Evolutionary conservation across 2,113 vertebrate genomes (phyloP).

Genomic region (Trematomus loennbergii): DNA sequence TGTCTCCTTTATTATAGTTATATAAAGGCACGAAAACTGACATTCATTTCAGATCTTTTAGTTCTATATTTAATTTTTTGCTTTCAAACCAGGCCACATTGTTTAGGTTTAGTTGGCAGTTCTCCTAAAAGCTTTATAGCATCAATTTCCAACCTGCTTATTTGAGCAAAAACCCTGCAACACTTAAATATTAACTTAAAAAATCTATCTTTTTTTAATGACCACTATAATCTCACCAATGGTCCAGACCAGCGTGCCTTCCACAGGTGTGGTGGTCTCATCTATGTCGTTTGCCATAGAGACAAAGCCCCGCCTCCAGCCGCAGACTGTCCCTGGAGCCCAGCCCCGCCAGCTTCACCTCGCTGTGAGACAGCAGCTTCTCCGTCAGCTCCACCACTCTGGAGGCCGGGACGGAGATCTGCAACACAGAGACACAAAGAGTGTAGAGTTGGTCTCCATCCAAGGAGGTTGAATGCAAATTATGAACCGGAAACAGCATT

Average conservation of each 20-base stretch:
- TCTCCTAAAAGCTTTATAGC: too few relatives aligned
- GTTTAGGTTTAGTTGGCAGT: too few relatives aligned
- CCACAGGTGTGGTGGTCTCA: constrained; percentile 92
- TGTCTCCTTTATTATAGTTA: too few relatives aligned
- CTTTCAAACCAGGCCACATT: too few relatives aligned
- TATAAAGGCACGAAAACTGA: too few relatives aligned
- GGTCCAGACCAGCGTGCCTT: constrained; percentile 93
- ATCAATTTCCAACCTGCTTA: too few relatives aligned
- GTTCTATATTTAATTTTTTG: too few relatives aligned
- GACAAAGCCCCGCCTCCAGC: constrained; percentile 95
- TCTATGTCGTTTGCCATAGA: constrained; percentile 96
- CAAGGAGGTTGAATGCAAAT: neutral
- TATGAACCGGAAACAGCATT: neutral
- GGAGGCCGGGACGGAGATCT: constrained; percentile 90
- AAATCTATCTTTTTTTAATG: neutral
- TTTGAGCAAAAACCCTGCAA: too few relatives aligned
- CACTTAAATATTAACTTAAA: too few relatives aligned
- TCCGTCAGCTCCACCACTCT: constrained; percentile 87
- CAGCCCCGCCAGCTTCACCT: constrained; percentile 92
- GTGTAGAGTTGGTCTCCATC: neutral
- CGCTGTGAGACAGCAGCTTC: constrained; percentile 83
- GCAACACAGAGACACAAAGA: constrained; percentile 9
- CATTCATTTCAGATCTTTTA: too few relatives aligned
- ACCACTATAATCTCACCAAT: constrained; percentile 84
- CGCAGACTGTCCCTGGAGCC: constrained; percentile 95